These are phyloP conservation scores for Cheilosia urbana DNA, from an alignment of 2,888 invertebrate species.

Conservation along the genomic window DNA sequence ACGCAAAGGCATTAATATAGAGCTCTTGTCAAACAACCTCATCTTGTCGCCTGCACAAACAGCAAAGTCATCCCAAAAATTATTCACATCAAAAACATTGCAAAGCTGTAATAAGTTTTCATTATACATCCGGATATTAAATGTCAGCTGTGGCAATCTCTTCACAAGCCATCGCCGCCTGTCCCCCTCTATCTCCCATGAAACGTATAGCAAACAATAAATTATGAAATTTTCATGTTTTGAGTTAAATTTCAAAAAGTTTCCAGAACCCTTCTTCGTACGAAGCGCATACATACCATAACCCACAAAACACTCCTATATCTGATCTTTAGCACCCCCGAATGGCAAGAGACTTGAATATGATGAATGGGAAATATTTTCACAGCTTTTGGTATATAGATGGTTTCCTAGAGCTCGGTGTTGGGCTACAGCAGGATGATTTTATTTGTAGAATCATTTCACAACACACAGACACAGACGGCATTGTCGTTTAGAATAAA, in stretches of 20 bases:
- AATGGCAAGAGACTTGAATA: slow-evolving; percentile 49
- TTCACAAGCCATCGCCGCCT: background rate
- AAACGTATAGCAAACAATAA: slow-evolving; percentile 38
- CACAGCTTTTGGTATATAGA: background rate
- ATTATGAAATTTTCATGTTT: slow-evolving; percentile 66
- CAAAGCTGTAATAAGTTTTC: slow-evolving; percentile 69
- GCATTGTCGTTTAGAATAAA: slow-evolving; percentile 34
- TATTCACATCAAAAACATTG: slow-evolving; percentile 56
- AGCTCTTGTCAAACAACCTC: background rate
- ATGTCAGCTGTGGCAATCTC: slow-evolving; percentile 61
- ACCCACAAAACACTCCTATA: slow-evolving; percentile 17
- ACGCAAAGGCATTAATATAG: too few relatives aligned
- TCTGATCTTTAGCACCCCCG: slow-evolving; percentile 17
- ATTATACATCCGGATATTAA: slow-evolving; percentile 69
- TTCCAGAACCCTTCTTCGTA: slow-evolving; percentile 9
- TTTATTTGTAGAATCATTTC: slow-evolving; percentile 39
- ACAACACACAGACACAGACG: background rate
- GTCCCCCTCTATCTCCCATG: background rate
- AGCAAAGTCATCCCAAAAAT: slow-evolving; percentile 42
- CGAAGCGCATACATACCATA: background rate
- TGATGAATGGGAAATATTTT: slow-evolving; percentile 68
- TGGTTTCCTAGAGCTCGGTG: slow-evolving; percentile 40
- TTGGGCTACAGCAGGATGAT: slow-evolving; percentile 33
- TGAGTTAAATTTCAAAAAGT: slow-evolving; percentile 67
- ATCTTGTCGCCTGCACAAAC: slow-evolving; percentile 9